A percentile compares a stretch with the other conserved stretches of the same genome.
phyloP scores from a whole-genome alignment of 2,888 invertebrate species.

The Limulus polyphemus region DNA sequence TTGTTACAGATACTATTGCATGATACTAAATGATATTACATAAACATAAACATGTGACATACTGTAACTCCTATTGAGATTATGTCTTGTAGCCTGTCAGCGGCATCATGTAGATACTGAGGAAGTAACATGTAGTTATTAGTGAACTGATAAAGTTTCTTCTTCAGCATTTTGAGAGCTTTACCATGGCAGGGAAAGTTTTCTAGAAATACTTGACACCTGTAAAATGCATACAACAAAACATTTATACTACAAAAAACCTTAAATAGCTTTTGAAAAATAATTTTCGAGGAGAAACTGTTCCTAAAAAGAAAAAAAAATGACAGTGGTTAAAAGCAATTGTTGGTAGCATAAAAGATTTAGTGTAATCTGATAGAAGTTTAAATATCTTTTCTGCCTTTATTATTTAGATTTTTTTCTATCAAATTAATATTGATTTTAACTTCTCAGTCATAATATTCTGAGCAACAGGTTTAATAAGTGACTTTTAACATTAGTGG shows the following conservation, averaged over 20 bases:
- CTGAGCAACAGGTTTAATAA: too few relatives aligned
- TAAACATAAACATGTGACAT: background rate
- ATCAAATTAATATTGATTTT: too few relatives aligned
- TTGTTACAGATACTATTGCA: background rate
- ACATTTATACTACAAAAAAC: conserved; percentile 10
- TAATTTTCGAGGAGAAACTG: conserved; percentile 1
- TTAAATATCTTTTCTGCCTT: too few relatives aligned
- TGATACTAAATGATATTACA: background rate
- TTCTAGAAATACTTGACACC: conserved; percentile 12
- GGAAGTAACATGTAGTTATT: conserved; percentile 21
- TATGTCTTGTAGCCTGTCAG: conserved; percentile 15
- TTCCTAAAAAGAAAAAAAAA: conserved; percentile 8
- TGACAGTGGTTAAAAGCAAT: too few relatives aligned
- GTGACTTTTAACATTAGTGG: too few relatives aligned
- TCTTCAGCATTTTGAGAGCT: conserved; percentile 13
- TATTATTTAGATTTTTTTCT: too few relatives aligned
- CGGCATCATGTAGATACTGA: conserved; percentile 20
- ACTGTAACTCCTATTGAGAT: conserved; percentile 8
- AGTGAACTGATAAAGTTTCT: conserved; percentile 17
- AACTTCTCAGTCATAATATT: too few relatives aligned
- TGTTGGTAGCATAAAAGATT: too few relatives aligned
- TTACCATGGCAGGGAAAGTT: conserved; percentile 9
- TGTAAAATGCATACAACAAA: conserved; percentile 3
- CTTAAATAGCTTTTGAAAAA: conserved; percentile 2
- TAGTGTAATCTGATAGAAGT: too few relatives aligned